These are phyloP conservation scores for Macroglossus sobrinus DNA, from an alignment of 2,113 vertebrate species.

Conservation along the genomic window DNA sequence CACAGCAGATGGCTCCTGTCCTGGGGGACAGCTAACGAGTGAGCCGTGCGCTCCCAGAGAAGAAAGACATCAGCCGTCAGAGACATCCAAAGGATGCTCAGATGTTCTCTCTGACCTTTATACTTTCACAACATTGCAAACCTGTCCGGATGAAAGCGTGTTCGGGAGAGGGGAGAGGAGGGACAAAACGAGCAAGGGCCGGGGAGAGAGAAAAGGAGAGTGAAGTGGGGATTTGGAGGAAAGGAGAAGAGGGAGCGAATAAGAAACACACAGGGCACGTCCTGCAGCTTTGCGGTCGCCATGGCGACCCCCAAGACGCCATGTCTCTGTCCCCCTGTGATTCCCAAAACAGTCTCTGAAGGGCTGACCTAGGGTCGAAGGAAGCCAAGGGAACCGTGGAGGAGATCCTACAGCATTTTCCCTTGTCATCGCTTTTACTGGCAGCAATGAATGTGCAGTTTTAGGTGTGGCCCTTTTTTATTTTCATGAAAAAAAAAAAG, in stretches of 20 bases:
- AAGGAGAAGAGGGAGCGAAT: not conserved
- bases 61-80: conserved; percentile 6
- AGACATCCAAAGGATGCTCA: not conserved
- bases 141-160: not conserved
- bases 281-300: not conserved
- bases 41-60: not conserved
- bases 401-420: not conserved
- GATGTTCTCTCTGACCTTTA: not conserved
- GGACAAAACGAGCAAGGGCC: not conserved
- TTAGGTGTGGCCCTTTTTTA: not conserved
- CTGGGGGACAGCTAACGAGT: not conserved
- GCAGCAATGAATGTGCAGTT: not conserved
- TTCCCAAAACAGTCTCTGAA: not conserved
- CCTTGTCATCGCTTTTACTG: not conserved
- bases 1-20: not conserved
- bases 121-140: not conserved
- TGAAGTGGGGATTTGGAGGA: not conserved
- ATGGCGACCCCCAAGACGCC: not conserved
- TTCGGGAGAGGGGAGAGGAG: not conserved
- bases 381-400: not conserved
- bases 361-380: not conserved
- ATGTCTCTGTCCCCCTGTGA: not conserved
- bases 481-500: not conserved
- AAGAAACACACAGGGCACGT: not conserved
- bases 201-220: not conserved